Evolutionary conservation across 2,888 invertebrate genomes (phyloP), one percentile per base, ranked within the genome.

Genomic region (Tetranychus piercei): DNA sequence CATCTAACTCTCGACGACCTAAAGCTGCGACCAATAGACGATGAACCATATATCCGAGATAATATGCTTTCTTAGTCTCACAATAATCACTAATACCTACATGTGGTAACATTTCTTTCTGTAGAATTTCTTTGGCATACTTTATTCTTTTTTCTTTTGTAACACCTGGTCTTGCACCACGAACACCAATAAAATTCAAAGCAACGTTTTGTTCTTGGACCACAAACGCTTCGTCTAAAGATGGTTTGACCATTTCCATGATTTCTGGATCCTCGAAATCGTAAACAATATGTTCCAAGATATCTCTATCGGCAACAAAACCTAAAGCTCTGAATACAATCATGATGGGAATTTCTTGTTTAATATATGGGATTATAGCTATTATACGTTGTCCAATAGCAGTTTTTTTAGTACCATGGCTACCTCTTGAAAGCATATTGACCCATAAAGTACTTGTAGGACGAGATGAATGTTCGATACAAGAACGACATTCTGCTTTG

Each of bases 191-290:
- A 80, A 99, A 99, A 84, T 96, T 99, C 22, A 99, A 85, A 0
- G 99, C 99, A 5, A 99, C 95, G 85, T 92, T 95, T 83, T 99
- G 99, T 82, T 99, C 99, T 84, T 99, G 97, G 79, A 99, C 94
- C 0, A 97, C 97, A 84, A 99, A 99, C 70, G 99, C 99, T 85
- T 99, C 99, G 84, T 99, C 99, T 75, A 99, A 84, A 0, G 97
- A 97, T 0, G 99, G 99, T 82, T 99, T 99, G 0, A 95, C 96
- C 96, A 99, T 97, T 87, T 99, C 99, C 97, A 99, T 99, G 96
- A 99, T 97, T 86, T 99, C 99, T 8, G 95, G 97, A 84, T 99
- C 99, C 83, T 99, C 96, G 84, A 99, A 99, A 82, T 99, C 99
- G 82, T 99, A 99, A 80, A 99, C 99, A 77, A 99, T 99, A 81